These are phyloP conservation scores for Xenopus tropicalis DNA, from an alignment of 2,113 vertebrate species.

Conservation along the genomic window UCB_Xtro_10.0 CM004448.2:118001501-118002000, in stretches of 20 bases:
- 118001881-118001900: too few species aligned
- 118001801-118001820: too few species aligned
- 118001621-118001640: constrained; percentile 1
- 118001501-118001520: background rate
- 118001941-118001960: too few species aligned
- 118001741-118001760: background rate
- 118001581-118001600: background rate
- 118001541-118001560: background rate
- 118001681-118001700: background rate
- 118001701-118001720: background rate
- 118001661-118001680: background rate
- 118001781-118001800: too few species aligned
- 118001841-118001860: too few species aligned
- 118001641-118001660: constrained; percentile 5
- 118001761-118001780: background rate
- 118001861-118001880: too few species aligned
- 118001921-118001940: too few species aligned
- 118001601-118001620: constrained; percentile 1
- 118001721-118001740: background rate
- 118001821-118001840: too few species aligned
- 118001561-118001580: background rate
- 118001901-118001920: too few species aligned
- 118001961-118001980: too few species aligned
- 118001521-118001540: background rate
- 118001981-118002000: too few species aligned